Percentiles rank a stretch among this genome's conserved stretches.
phyloP scores from a whole-genome alignment of 1,140 invertebrate genomes.

The Pseudomyrmex pallidus region DNA sequence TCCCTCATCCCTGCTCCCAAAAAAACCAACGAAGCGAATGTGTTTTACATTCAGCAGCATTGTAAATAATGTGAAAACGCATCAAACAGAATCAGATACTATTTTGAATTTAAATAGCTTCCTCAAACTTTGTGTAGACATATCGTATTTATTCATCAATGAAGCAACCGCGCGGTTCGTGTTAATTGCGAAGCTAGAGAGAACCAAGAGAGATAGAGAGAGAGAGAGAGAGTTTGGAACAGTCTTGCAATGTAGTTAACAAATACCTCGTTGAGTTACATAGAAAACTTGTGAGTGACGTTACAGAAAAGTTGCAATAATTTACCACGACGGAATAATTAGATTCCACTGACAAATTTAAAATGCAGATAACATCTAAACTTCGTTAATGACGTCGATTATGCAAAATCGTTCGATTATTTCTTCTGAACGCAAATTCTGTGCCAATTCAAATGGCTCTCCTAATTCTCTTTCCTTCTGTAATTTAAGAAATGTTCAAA shows the following conservation, averaged over 20 bases:
- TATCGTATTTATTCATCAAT: background rate
- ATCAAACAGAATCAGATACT: background rate
- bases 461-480: background rate
- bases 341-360: slow-evolving; percentile 40
- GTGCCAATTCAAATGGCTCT: background rate
- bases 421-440: slow-evolving; percentile 17
- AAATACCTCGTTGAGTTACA: slow-evolving; percentile 17
- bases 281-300: slow-evolving; percentile 18
- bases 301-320: slow-evolving; percentile 30
- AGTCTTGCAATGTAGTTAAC: slow-evolving; percentile 17
- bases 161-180: slow-evolving; percentile 3
- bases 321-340: slow-evolving; percentile 31
- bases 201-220: background rate
- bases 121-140: background rate
- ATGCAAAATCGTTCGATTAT: slow-evolving; percentile 30
- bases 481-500: background rate
- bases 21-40: background rate
- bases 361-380: slow-evolving; percentile 40
- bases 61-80: background rate
- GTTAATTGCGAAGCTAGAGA: slow-evolving; percentile 22
- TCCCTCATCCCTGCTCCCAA: too few relatives aligned
- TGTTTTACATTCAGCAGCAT: background rate
- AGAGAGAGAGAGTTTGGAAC: slow-evolving; percentile 3
- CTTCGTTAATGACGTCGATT: slow-evolving; percentile 31
- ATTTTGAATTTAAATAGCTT: background rate